phyloP scores from a whole-genome alignment of 1,140 invertebrate species.

The Heterodera carotae region DNA sequence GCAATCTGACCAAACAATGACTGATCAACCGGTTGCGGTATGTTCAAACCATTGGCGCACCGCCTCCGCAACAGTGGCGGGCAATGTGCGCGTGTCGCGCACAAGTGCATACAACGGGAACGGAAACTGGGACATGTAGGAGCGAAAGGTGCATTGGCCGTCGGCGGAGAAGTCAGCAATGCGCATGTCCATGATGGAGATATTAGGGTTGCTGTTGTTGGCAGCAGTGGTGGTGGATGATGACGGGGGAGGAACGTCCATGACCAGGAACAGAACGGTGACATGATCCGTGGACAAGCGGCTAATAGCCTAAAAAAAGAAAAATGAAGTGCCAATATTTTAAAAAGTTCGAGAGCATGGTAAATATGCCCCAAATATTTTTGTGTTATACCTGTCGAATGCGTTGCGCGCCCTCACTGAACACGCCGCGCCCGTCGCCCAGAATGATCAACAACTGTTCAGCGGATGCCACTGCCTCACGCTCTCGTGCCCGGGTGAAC shows the following conservation, averaged over 20 bases:
- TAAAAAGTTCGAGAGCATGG: too few species aligned
- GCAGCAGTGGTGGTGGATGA: neutral
- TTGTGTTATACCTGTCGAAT: slow-evolving; percentile 72
- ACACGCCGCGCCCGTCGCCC: slow-evolving; percentile 89
- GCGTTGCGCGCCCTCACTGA: slow-evolving; percentile 80
- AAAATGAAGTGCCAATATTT: too few species aligned
- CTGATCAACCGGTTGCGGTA: slow-evolving; percentile 7
- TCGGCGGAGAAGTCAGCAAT: slow-evolving; percentile 66
- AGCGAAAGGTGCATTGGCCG: slow-evolving; percentile 69
- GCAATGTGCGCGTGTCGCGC: slow-evolving; percentile 81
- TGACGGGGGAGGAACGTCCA: slow-evolving; percentile 71
- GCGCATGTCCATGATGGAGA: slow-evolving; percentile 85
- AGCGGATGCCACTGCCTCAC: slow-evolving; percentile 19
- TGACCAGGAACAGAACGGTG: slow-evolving; percentile 90
- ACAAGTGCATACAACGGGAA: slow-evolving; percentile 98
- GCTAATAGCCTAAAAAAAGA: slow-evolving; percentile 73
- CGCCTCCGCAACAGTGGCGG: slow-evolving; percentile 87
- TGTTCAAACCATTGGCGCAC: slow-evolving; percentile 97
- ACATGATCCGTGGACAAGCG: slow-evolving; percentile 78
- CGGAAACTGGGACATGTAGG: slow-evolving; percentile 91
- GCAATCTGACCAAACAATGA: neutral
- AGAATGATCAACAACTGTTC: slow-evolving; percentile 86
- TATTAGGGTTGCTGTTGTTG: slow-evolving; percentile 75
- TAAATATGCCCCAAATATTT: too few species aligned
- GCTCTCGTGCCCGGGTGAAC: slow-evolving; percentile 59